Evolutionary conservation across 2,888 invertebrate genomes (phyloP).

Genomic region (Yponomeuta sedellus): DNA sequence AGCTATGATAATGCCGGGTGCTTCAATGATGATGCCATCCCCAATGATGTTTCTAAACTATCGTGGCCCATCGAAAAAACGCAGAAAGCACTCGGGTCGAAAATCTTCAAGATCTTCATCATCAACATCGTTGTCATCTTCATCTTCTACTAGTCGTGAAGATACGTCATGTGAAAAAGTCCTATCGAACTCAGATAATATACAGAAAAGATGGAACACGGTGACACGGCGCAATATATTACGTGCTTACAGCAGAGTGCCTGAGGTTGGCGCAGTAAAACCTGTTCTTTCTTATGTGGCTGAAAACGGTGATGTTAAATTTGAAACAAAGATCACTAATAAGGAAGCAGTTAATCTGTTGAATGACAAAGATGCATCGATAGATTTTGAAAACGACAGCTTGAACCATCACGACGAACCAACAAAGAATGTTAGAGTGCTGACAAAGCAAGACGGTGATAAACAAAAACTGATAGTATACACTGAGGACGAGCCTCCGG

Average conservation of each 20-base stretch:
- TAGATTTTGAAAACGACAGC: not conserved
- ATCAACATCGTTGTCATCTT: not conserved
- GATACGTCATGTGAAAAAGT: not conserved
- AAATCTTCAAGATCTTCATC: not conserved
- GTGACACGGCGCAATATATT: not conserved
- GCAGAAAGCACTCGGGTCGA: not conserved
- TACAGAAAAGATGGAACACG: slow-evolving; percentile 9
- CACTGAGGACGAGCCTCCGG: not conserved
- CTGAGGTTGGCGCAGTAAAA: slow-evolving; percentile 24
- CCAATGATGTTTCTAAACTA: not conserved
- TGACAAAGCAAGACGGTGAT: slow-evolving; percentile 25
- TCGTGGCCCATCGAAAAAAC: not conserved
- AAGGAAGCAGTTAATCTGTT: slow-evolving; percentile 38
- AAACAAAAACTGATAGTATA: slow-evolving; percentile 20
- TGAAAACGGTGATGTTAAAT: slow-evolving; percentile 37
- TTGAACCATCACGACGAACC: not conserved
- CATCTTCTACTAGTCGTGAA: not conserved
- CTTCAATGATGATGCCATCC: slow-evolving; percentile 20
- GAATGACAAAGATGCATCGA: slow-evolving; percentile 19
- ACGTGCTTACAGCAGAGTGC: not conserved
- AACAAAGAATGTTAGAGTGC: slow-evolving; percentile 18
- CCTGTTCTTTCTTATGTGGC: slow-evolving; percentile 32
- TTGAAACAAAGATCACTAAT: slow-evolving; percentile 38
- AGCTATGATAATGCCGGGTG: slow-evolving; percentile 26
- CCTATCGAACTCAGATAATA: slow-evolving; percentile 13